Evolutionary conservation across 2,888 invertebrate species (phyloP), one percentile per base, ranked within the genome.

Genomic region (Mythimna ferrago): DNA sequence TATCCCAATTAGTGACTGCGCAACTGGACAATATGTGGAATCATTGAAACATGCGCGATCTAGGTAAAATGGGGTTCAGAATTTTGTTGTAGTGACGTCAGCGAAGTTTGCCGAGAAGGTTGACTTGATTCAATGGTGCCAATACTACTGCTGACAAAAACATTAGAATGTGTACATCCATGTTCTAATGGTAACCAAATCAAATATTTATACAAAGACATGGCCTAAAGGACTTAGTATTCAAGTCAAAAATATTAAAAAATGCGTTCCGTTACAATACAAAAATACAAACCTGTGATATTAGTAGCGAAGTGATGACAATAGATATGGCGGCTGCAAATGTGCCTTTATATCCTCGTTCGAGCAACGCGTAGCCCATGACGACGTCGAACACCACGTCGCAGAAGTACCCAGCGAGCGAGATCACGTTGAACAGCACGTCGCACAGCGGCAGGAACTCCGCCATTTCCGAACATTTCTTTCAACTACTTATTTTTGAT

Each of bases 391-490:
- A 99, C 10, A 98, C 98, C 80, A 98, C 97, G 96, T 98, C 98
- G 96, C 98, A 98, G 94, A 99, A 99, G 93, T 99, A 98, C 38
- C 98, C 98, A 73, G 98, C 98, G 86, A 99, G 96, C 64, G 98
- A 98, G 87, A 98, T 98, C 92, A 99, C 98, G 95, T 99, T 99
- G 97, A 99, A 99, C 64, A 99, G 96, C 83, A 98, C 98, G 96
- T 99, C 99, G 97, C 99, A 99, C 92, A 99, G 97, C 86, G 98
- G 98, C 94, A 99, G 97, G 94, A 98, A 98, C 97, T 99, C 98
- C 94, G 97, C 97, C 98, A 96, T 96, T 89, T 92, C 94, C 89
- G 87, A 86, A 90, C 95, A 95, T 95, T 91, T 92, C 94, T 91
- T 89, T 89, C 80, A 87, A 85, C 85, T 88, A 60, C 76, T 72